Percentiles rank a stretch among this genome's conserved stretches.
Evolutionary conservation across 2,888 invertebrate species (phyloP).

Genomic region (Pseudococcus longispinus): DNA sequence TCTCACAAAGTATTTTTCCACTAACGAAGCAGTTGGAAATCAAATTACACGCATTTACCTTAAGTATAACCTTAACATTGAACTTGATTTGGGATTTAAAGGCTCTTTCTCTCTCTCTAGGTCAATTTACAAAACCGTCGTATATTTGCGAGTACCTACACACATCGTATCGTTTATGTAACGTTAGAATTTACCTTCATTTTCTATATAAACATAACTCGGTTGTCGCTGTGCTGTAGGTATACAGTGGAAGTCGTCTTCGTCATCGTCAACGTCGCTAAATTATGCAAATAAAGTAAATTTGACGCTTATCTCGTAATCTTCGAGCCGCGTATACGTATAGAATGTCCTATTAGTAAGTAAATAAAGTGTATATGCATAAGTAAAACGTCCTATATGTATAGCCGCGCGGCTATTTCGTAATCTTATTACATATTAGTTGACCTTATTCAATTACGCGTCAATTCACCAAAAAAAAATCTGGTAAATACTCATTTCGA

Average conservation of each 20-base stretch:
- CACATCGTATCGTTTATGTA: background rate
- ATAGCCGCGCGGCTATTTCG: background rate
- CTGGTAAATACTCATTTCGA: too few species aligned
- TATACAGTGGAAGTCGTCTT: background rate
- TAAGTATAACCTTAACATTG: constrained; percentile 5
- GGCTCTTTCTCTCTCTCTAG: background rate
- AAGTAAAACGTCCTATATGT: background rate
- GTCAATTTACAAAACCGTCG: background rate
- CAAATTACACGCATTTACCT: background rate
- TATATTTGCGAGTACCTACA: background rate
- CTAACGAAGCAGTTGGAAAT: background rate
- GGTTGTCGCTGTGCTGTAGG: background rate
- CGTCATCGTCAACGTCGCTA: background rate
- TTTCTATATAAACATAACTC: background rate
- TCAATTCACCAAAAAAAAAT: background rate
- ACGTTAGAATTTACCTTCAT: background rate
- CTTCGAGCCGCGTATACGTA: background rate
- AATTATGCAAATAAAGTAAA: constrained; percentile 27
- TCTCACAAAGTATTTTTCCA: background rate
- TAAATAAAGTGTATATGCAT: background rate
- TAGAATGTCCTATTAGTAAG: background rate
- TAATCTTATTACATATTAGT: background rate
- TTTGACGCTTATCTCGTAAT: constrained; percentile 27
- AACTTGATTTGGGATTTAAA: background rate
- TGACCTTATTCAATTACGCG: background rate